A percentile compares a stretch with the other conserved stretches of the same genome.
These are phyloP conservation scores for Sesamia nonagrioides DNA, from an alignment of 1,140 invertebrate genomes.

Conservation along the genomic window DNA sequence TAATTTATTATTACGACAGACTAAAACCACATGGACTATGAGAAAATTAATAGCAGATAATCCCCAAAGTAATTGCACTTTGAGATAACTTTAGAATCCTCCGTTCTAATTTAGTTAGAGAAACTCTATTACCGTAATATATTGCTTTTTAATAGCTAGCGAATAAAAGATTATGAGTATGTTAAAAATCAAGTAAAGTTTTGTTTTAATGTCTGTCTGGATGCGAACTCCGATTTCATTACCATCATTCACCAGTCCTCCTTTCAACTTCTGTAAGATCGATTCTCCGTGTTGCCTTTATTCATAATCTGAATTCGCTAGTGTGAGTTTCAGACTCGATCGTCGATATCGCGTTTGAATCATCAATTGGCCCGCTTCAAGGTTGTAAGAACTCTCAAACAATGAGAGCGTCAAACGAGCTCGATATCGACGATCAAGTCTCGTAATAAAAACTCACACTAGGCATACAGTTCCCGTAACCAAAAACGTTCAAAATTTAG, in stretches of 20 bases:
- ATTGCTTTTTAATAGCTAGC: constrained; percentile 18
- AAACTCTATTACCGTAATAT: constrained; percentile 2
- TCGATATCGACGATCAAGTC: too few relatives aligned
- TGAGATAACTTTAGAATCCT: constrained; percentile 37
- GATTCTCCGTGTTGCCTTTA: not conserved
- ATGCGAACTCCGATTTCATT: not conserved
- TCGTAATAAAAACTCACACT: too few relatives aligned
- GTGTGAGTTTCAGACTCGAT: too few relatives aligned
- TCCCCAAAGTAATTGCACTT: constrained; percentile 47
- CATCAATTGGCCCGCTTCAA: too few relatives aligned
- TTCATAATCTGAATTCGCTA: not conserved
- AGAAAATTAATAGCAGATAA: constrained; percentile 57
- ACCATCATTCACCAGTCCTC: not conserved
- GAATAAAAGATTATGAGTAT: not conserved
- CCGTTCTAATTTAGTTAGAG: constrained; percentile 16
- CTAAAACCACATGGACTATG: constrained; percentile 52
- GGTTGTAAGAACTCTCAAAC: too few relatives aligned
- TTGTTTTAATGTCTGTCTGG: not conserved
- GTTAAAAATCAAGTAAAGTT: not conserved
- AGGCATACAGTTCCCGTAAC: too few relatives aligned
- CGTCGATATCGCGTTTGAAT: too few relatives aligned
- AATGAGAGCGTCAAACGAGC: too few relatives aligned
- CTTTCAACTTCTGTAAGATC: not conserved
- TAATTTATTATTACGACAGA: constrained; percentile 58
- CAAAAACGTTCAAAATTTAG: too few relatives aligned